Evolutionary conservation across 2,888 invertebrate genomes (phyloP).

Genomic region (Torymus texanus): DNA sequence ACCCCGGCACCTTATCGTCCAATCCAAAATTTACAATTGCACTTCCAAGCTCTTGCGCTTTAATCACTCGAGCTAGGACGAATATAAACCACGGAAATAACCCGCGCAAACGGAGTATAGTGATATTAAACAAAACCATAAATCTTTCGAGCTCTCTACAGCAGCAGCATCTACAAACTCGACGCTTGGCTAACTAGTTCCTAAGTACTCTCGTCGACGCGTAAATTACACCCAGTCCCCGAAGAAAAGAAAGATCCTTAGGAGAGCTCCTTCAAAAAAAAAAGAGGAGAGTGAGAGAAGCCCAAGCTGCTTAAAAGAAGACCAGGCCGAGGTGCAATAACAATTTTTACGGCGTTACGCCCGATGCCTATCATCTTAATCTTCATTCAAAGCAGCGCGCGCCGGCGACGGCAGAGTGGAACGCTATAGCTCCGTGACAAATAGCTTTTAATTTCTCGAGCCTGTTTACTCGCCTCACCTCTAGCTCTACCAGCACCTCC

Average conservation of each 20-base stretch:
- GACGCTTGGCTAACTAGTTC: slow-evolving; percentile 30
- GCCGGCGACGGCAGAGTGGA: slow-evolving; percentile 26
- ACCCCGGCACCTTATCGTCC: too few species aligned
- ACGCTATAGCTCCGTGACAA: slow-evolving; percentile 68
- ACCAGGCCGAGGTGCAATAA: slow-evolving; percentile 26
- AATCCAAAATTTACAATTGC: too few species aligned
- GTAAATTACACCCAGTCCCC: slow-evolving; percentile 19
- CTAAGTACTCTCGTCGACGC: slow-evolving; percentile 10
- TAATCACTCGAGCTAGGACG: too few species aligned
- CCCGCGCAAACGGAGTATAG: background rate
- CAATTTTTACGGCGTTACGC: slow-evolving; percentile 44
- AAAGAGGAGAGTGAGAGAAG: background rate
- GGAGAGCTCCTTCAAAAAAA: background rate
- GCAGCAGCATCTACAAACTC: slow-evolving; percentile 22
- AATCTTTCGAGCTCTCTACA: background rate
- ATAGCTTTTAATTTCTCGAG: slow-evolving; percentile 75
- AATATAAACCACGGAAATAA: too few species aligned
- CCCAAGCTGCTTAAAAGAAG: background rate
- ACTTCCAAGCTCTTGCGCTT: too few species aligned
- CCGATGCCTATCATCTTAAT: slow-evolving; percentile 65
- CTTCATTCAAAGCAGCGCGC: slow-evolving; percentile 69
- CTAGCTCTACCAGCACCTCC: slow-evolving; percentile 62
- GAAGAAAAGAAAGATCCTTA: slow-evolving; percentile 10
- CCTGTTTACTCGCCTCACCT: slow-evolving; percentile 69
- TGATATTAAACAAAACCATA: slow-evolving; percentile 19